These are phyloP conservation scores for Battus philenor DNA, from an alignment of 1,140 invertebrate genomes.

Conservation along the genomic window DNA sequence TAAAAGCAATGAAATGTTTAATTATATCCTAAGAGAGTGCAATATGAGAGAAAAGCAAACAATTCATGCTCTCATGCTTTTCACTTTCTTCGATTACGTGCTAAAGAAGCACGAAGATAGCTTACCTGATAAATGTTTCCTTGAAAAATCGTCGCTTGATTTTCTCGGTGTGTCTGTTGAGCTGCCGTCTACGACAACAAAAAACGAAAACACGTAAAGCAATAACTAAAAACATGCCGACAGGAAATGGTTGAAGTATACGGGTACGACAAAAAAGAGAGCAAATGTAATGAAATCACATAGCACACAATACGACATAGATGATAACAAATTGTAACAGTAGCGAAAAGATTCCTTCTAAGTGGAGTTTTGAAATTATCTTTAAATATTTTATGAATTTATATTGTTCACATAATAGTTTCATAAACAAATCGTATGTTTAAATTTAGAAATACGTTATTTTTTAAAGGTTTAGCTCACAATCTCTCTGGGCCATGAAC, in stretches of 20 bases:
- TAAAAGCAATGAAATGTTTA: slow-evolving; percentile 23
- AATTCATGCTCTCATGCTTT: slow-evolving; percentile 7
- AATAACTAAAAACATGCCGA: slow-evolving; percentile 61
- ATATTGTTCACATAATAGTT: no score
- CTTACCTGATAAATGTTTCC: slow-evolving; percentile 75
- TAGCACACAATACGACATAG: slow-evolving; percentile 4
- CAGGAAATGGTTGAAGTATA: slow-evolving; percentile 29
- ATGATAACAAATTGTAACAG: slow-evolving; percentile 5
- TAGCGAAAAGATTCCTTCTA: no score
- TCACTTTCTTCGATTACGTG: neutral
- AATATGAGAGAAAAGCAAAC: no score
- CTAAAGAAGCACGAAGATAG: slow-evolving; percentile 19
- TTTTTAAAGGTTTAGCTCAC: no score
- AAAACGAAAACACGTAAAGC: slow-evolving; percentile 71
- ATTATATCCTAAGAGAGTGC: neutral
- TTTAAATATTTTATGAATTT: no score
- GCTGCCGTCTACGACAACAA: slow-evolving; percentile 72
- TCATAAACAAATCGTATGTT: no score
- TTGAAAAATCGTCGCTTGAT: slow-evolving; percentile 70
- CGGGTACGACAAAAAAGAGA: slow-evolving; percentile 17
- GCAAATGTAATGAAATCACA: slow-evolving; percentile 11
- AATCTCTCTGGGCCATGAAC: no score
- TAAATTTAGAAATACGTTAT: no score
- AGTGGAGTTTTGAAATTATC: no score
- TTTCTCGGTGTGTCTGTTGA: slow-evolving; percentile 65